Evolutionary conservation across 2,888 invertebrate genomes (phyloP), one percentile per base, ranked within the genome.

Genomic region (Anorthoa munda): DNA sequence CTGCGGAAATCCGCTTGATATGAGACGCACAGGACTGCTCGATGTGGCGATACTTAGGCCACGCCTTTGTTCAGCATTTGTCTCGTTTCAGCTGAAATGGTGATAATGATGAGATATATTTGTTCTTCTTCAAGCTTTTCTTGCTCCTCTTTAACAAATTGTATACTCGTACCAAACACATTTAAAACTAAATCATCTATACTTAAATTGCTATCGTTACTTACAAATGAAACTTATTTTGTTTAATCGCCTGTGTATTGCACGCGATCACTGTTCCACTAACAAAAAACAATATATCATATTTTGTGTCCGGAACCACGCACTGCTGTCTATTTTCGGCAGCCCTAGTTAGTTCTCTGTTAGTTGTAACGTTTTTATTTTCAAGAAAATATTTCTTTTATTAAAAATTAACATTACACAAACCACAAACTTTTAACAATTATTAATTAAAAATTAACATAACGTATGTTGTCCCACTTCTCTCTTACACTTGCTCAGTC

Each of bases 201-300:
- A 39, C 31, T 59, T 74, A 2, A 60, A 74, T 48, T 79, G 68
- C 84, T 55, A 76, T 71, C 88, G 64, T 31, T 90, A 89, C 86
- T 67, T 31, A 77, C 78, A 85, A 88, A 90, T 87, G 89, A 88
- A 90, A 90, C 85, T 83, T 85, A 84, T 86, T 86, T 87, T 83
- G 82, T 84, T 84, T 70, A 75, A 83, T 81, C 79, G 66, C 61
- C 59, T 66, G 64, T 60, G 68, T 67, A 66, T 46, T 63, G 64
- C 90, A 89, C 90, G 89, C 89, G 59, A 84, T 69, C 64, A 61
- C 59, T 72, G 74, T 31, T 76, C 75, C 45, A 69, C 55, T 80
- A 50, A 73, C 61, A 78, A 64, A 84, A 85, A 86, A 70, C 45
- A 26, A 61, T 74, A 67, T 48, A 73, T 77, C 75, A 81, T 48